These are phyloP conservation scores for Cygnus buccinator DNA, from an alignment of 2,113 vertebrate genomes.

Conservation along the genomic window DNA sequence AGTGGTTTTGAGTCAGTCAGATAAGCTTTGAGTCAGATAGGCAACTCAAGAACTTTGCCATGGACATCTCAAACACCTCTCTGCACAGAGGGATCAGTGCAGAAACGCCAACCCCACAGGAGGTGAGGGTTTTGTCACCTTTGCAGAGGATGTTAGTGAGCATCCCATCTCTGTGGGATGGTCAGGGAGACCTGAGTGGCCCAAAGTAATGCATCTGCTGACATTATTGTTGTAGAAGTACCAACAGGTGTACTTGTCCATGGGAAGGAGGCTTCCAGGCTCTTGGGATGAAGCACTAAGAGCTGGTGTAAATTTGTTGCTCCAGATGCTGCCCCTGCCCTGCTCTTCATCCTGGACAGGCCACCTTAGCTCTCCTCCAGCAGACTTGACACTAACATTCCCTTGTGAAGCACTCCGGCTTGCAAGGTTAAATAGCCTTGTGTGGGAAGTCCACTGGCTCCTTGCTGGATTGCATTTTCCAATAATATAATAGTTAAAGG, in stretches of 20 bases:
- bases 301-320: not conserved
- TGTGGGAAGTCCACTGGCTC: not conserved
- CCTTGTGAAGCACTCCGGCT: not conserved
- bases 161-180: no score
- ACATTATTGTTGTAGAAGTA: not conserved
- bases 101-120: not conserved
- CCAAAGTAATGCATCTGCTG: not conserved
- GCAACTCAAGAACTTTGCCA: not conserved
- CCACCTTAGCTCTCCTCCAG: not conserved
- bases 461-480: not conserved
- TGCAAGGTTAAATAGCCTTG: not conserved
- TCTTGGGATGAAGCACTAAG: not conserved
- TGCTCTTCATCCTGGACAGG: not conserved
- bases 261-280: not conserved
- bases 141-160: not conserved
- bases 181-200: not conserved
- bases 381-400: not conserved
- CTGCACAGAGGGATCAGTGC: not conserved
- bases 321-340: not conserved
- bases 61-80: not conserved
- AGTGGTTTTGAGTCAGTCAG: not conserved
- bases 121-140: not conserved
- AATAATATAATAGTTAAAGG: not conserved
- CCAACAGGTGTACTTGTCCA: accelerated
- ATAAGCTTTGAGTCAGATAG: not conserved